Base-by-base conservation (phyloP, 2,113 vertebrate species). In the Galemys pyrenaicus region DNA sequence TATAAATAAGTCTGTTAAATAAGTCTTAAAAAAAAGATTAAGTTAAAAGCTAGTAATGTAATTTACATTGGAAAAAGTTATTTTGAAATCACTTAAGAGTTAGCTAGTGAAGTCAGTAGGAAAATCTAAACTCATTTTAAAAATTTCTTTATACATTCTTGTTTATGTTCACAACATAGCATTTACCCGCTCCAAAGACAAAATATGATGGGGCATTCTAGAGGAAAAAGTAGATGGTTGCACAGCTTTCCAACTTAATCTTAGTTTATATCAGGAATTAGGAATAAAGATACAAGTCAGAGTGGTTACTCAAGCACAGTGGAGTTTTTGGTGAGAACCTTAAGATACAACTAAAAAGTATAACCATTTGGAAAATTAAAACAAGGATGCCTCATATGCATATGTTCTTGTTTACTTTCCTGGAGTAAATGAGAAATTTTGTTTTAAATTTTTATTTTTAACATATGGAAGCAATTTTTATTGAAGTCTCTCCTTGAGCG, bases 331-430 rank as follows among this genome's bases (percentile, higher is more conserved):
- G 20, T 74, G 62, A 84, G 13, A 70, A 32, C 60, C 44, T 91
- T 71, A 86, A 71, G 9, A 9, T 77, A 62, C 95, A 95, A 77
- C 16, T 73, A 83, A 91, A 62, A 78, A 67, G 17, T 89, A 75
- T 80, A 24, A 68, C 28, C 86, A 49, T 37, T 78, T 89, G 51
- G 84, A 92, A 93, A 93, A 95, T 85, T 17, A 84, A 93, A 95
- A 91, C 73, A 85, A 28, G 56, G 71, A 65, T 9, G 28, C 37
- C 51, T 93, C 58, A n/a, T 15, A 81, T 80, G n/a, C 93, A 94
- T 92, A 26, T 97, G 89, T 94, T 97, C 96, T 85, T 96, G 75
- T 96, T 96, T 94, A 89, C 87, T 85, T 97, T 88, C 35, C 68
- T 89, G 87, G 71, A 96, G 49, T 89, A 67, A 58, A 71, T 84